Evolutionary conservation across 2,113 vertebrate genomes (phyloP).

Genomic region (Aldabrachelys gigantea): DNA sequence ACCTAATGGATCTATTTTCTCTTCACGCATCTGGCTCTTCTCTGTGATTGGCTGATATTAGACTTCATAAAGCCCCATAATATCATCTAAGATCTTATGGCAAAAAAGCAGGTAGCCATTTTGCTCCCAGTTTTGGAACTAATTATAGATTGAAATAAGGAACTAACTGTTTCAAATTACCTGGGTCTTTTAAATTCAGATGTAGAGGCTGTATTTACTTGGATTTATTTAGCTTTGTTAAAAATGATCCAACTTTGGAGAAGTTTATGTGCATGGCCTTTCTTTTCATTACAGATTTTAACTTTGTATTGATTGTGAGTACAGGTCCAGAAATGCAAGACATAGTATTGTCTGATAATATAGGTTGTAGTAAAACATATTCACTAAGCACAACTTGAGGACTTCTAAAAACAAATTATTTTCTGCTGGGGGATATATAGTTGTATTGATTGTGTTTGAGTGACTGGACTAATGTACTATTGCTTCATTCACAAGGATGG

Average conservation of each 20-base stretch:
- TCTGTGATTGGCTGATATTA: neutral
- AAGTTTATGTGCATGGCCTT: accelerated
- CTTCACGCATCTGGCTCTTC: neutral
- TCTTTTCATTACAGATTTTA: neutral
- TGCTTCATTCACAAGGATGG: neutral
- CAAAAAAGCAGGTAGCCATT: neutral
- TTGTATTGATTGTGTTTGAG: neutral
- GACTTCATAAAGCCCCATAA: neutral
- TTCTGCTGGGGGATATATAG: neutral
- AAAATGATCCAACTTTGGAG: constrained; percentile 2
- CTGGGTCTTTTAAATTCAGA: neutral
- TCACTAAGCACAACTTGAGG: neutral
- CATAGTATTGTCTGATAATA: neutral
- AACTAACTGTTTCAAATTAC: neutral
- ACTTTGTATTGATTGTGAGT: neutral
- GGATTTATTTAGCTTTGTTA: neutral
- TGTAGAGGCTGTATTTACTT: neutral
- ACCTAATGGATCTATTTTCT: neutral
- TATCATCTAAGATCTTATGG: neutral
- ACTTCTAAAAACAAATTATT: neutral
- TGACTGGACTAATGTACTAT: neutral
- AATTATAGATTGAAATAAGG: neutral
- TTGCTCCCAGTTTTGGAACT: constrained; percentile 21
- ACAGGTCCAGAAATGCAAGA: neutral
- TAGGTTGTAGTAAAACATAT: neutral